Evolutionary conservation across 1,140 invertebrate genomes (phyloP), one percentile per base, ranked within the genome.

Genomic region (Neuroterus valhalla): DNA sequence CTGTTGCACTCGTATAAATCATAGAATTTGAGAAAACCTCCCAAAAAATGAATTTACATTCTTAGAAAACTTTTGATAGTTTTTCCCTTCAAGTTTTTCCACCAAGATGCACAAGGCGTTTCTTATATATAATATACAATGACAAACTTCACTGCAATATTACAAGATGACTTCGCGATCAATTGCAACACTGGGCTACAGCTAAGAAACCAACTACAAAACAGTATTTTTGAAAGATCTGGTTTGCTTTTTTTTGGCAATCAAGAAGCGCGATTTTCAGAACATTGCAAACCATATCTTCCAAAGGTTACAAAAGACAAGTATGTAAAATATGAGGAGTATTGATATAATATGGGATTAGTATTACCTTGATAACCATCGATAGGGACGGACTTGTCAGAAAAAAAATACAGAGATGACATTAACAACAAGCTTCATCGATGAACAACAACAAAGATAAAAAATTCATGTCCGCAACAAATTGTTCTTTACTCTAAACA

Each of bases 311-410:
- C 77, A 81, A 80, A 86, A 87, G 82, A 87, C 84, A 82, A 86
- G 80, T 85, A 85, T 86, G 82, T 82, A 87, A 83, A 82, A 81
- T 86, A 83, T 88, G 86, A 88, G 88, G 88, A 89, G 83, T 89
- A 89, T 89, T 88, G 88, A 89, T 89, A 89, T 86, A 88, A 89
- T 89, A 89, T 89, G 87, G 88, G 87, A 89, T 89, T 89, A 89
- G 87, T 85, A 89, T 89, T 89, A 89, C 88, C 88, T 89, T 89
- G 88, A 88, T 87, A 89, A 89, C 88, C 88, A 88, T 88, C 88
- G 87, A 88, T 89, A 89, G 87, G 88, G 88, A 89, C 88, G 88
- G 88, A 89, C 88, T 89, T 89, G 88, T 89, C 87, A 87, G 88
- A 89, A 89, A 89, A 38, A 89, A 89, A 89, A 89, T 89, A 89